These are phyloP conservation scores for Zygaena filipendulae DNA, from an alignment of 2,888 invertebrate species.

Conservation along the genomic window DNA sequence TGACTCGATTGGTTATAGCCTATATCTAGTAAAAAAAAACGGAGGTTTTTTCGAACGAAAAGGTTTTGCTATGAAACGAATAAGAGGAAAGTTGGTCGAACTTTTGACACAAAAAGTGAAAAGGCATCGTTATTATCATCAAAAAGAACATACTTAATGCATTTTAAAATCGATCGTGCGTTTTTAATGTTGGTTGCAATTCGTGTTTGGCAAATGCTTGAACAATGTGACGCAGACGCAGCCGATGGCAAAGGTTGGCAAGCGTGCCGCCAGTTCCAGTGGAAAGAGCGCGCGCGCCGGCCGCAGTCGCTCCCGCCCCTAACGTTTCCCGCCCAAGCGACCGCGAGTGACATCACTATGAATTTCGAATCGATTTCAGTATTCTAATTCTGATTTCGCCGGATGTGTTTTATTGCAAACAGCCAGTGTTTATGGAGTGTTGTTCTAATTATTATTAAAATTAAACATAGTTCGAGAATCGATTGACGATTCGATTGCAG, in stretches of 20 bases:
- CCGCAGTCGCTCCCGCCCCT: constrained; percentile 38
- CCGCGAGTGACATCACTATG: constrained; percentile 42
- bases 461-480: too few species aligned
- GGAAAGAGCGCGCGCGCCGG: constrained; percentile 48
- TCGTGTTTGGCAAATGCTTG: constrained; percentile 30
- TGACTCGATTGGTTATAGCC: too few species aligned
- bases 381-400: constrained; percentile 16
- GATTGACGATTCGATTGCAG: constrained; percentile 19
- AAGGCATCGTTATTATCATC: too few species aligned
- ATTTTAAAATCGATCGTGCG: too few species aligned
- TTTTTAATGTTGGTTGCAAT: too few species aligned
- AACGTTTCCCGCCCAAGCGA: constrained; percentile 36
- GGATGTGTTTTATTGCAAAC: constrained; percentile 21
- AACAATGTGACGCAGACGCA: constrained; percentile 25
- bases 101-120: too few species aligned
- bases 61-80: too few species aligned
- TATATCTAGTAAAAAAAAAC: too few species aligned
- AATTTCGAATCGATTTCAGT: constrained; percentile 26
- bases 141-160: too few species aligned
- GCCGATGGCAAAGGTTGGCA: constrained; percentile 28
- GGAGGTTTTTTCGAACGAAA: too few species aligned
- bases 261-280: constrained; percentile 38
- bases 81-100: too few species aligned
- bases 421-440: constrained; percentile 23
- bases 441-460: constrained; percentile 11